These are phyloP conservation scores for Hippocampus zosterae DNA, from an alignment of 2,113 vertebrate genomes.

Conservation along the genomic window DNA sequence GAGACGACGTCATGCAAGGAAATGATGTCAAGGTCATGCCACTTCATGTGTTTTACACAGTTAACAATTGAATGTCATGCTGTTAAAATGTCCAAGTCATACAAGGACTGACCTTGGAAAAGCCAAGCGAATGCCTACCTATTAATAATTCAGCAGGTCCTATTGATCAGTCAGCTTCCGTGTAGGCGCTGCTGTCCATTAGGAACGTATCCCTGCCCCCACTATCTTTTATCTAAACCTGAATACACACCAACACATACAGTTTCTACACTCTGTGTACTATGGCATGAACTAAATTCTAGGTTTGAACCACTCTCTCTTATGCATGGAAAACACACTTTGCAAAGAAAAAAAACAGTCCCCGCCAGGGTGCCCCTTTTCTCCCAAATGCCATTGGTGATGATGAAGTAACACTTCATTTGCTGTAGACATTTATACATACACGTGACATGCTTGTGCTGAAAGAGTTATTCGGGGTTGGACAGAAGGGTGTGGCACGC, in stretches of 20 bases:
- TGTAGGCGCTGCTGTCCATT: slow-evolving; percentile 22
- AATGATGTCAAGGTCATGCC: neutral
- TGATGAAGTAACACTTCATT: too few relatives aligned
- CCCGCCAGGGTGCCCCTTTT: too few relatives aligned
- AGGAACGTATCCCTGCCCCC: neutral
- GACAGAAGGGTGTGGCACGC: slow-evolving; percentile 48
- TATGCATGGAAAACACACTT: too few relatives aligned
- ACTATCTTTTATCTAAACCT: slow-evolving; percentile 11
- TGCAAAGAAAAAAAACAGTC: too few relatives aligned
- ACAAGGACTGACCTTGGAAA: neutral
- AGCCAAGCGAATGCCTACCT: slow-evolving; percentile 1
- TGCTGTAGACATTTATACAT: neutral
- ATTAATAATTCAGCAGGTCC: slow-evolving; percentile 45
- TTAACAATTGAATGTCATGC: slow-evolving; percentile 17
- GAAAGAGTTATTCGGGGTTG: slow-evolving; percentile 28
- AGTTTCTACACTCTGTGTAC: neutral
- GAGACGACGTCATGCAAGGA: neutral
- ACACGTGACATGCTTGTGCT: slow-evolving; percentile 4
- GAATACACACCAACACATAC: neutral
- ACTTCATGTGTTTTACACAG: neutral
- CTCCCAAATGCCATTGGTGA: too few relatives aligned
- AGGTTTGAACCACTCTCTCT: too few relatives aligned
- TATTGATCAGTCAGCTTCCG: slow-evolving; percentile 36
- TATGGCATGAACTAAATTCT: slow-evolving; percentile 8
- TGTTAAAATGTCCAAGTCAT: neutral